Evolutionary conservation across 2,797 vertebrate genomes (phyloP), one percentile per base, ranked within the genome.

Genomic region (Huso huso): DNA sequence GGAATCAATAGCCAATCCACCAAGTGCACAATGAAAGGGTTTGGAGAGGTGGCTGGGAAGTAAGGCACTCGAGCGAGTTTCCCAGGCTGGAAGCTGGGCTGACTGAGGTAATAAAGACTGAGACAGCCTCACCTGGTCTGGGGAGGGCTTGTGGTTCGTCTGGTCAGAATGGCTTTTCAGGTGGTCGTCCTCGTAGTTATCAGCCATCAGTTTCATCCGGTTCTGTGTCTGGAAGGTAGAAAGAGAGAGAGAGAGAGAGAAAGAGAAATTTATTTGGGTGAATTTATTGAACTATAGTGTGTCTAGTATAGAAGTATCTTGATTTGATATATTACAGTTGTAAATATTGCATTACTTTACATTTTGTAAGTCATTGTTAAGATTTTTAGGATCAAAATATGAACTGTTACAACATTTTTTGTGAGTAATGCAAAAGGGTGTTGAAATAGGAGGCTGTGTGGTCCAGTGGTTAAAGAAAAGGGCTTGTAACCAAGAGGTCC

Each of bases 171-270:
- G 93, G 18, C 91, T 92, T 86, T 91, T 95, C 80, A 95, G 87
- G 78, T 94, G 93, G 75, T 96, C 94, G 11, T 95, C 94, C 73
- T 98, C 95, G 48, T 98, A 98, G 80, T 95, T 99, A 84, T 98
- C 94, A 9, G 96, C 95, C 95, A 99, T 98, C 69, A 99, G 84
- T 79, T 98, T 99, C 96, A 99, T 99, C 72, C 96, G 90, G 85
- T 99, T 99, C 82, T 99, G 96, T 76, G 96, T 99, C 96, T 98
- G 77, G 62, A 50, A 71, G 58, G 72, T 66, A 62, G 70, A 71
- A 63, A 4, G 52, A 60, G 61, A 73, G 58, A 49, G 37, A 65
- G 53, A 62, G 15, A 18, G 15, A 18, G 15, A 18, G 15, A 18
- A 1, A 18, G 15, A 18, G 15, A 18, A 18, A 18, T 49, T 52